A percentile compares a stretch with the other conserved stretches of the same genome.
Evolutionary conservation across 2,113 vertebrate species (phyloP).

Genomic region (Gymnocephalus cernua): DNA sequence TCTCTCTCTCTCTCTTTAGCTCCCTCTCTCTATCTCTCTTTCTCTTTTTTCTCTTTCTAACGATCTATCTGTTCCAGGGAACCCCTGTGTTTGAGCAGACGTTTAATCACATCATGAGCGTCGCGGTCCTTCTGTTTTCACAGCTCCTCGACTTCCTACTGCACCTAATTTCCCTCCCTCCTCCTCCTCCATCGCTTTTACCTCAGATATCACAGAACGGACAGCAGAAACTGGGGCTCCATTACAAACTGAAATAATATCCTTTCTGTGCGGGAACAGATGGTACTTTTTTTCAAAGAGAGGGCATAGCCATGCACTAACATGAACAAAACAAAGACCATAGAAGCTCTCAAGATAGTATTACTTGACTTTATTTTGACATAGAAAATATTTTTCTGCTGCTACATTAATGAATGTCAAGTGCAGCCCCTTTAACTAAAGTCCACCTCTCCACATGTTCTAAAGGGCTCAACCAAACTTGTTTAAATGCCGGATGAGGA

Average conservation of each 20-base stretch:
- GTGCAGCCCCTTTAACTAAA: too few species aligned
- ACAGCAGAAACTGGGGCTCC: not conserved
- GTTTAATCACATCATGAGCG: conserved; percentile 66
- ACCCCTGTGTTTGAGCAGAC: conserved; percentile 68
- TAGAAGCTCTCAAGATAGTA: too few species aligned
- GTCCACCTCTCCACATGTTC: too few species aligned
- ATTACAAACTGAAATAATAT: not conserved
- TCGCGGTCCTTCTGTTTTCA: conserved; percentile 53
- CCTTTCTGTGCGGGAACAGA: too few species aligned
- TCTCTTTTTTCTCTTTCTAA: conserved; percentile 16
- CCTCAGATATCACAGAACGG: not conserved
- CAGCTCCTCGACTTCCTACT: conserved; percentile 34
- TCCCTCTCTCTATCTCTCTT: conserved; percentile 4
- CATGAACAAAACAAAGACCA: too few species aligned
- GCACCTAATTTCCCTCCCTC: conserved; percentile 5
- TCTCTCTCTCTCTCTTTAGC: conserved; percentile 1
- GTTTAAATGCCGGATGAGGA: too few species aligned
- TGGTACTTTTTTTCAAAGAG: not conserved
- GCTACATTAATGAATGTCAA: too few species aligned
- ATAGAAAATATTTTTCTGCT: too few species aligned
- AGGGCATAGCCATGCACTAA: too few species aligned
- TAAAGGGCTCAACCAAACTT: too few species aligned
- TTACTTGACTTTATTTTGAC: too few species aligned
- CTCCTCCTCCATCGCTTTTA: conserved; percentile 6
- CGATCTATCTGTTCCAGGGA: conserved; percentile 47